A percentile compares a stretch with the other conserved stretches of the same genome.
phyloP scores from a whole-genome alignment of 2,797 vertebrate genomes.

The Lithobates sylvaticus region DNA sequence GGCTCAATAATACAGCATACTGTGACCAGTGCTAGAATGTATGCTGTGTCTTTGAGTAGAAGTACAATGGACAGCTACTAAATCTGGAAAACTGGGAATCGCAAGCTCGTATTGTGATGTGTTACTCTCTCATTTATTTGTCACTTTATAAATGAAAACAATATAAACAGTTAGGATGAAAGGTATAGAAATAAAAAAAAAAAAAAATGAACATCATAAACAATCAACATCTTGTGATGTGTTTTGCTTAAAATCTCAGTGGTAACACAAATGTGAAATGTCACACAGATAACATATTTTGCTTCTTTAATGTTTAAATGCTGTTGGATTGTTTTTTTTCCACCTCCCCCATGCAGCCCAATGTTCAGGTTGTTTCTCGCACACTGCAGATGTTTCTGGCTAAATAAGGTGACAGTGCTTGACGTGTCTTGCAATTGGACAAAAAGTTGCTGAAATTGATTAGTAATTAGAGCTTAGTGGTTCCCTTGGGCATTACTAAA shows the following conservation, averaged over 20 bases:
- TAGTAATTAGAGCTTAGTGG: constrained; percentile 88
- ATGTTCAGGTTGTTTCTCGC: constrained; percentile 25
- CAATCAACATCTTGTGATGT: too few species aligned
- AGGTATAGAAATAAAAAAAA: too few species aligned
- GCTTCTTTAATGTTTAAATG: constrained; percentile 13
- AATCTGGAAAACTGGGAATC: too few species aligned
- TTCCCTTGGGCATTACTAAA: constrained; percentile 86
- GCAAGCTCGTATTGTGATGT: too few species aligned
- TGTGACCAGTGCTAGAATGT: too few species aligned
- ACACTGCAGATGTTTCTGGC: constrained; percentile 69
- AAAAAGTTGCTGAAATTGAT: constrained; percentile 88
- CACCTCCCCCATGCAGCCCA: constrained; percentile 1
- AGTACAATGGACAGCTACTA: too few species aligned
- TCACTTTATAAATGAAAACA: too few species aligned
- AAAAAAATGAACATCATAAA: too few species aligned
- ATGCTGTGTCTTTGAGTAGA: too few species aligned
- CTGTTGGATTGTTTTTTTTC: neutral
- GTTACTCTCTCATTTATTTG: too few species aligned
- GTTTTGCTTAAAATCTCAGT: neutral
- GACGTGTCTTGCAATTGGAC: constrained; percentile 79
- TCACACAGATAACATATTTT: neutral
- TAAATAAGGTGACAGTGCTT: constrained; percentile 74
- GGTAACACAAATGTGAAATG: neutral
- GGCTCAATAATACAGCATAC: too few species aligned
- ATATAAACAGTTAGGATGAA: too few species aligned